Conservation (phyloP, 1,140 invertebrate species). For the Berghia stephanieae region DNA sequence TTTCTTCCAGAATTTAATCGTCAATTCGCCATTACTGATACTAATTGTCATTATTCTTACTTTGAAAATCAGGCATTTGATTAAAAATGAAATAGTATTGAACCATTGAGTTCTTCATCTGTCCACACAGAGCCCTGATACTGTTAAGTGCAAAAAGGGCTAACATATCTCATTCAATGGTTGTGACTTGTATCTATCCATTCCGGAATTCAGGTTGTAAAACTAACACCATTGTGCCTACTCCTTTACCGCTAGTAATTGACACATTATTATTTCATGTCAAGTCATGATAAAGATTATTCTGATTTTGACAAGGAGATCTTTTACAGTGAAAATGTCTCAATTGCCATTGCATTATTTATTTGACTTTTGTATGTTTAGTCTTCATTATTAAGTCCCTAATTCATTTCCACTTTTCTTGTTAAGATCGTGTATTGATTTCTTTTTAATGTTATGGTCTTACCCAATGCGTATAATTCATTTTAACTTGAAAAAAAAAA, state of each 20-base stretch:
- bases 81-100: not conserved
- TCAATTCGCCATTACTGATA: not conserved
- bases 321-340: not conserved
- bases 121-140: not conserved
- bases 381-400: not conserved
- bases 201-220: not conserved
- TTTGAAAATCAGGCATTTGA: not conserved
- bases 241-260: too few relatives aligned
- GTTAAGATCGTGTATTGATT: too few relatives aligned
- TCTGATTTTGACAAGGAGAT: not conserved
- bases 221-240: slow-evolving; percentile 10
- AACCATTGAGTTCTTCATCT: not conserved
- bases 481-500: too few relatives aligned
- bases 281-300: not conserved
- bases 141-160: too few relatives aligned
- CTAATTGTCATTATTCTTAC: not conserved
- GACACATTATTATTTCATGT: not conserved
- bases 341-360: not conserved
- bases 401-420: too few relatives aligned
- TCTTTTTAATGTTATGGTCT: too few relatives aligned
- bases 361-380: not conserved
- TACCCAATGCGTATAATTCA: too few relatives aligned
- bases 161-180: slow-evolving; percentile 23
- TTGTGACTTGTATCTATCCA: slow-evolving; percentile 25
- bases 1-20: not conserved